Base-by-base conservation (phyloP, 2,113 vertebrate species). In the Halcyon senegalensis region DNA sequence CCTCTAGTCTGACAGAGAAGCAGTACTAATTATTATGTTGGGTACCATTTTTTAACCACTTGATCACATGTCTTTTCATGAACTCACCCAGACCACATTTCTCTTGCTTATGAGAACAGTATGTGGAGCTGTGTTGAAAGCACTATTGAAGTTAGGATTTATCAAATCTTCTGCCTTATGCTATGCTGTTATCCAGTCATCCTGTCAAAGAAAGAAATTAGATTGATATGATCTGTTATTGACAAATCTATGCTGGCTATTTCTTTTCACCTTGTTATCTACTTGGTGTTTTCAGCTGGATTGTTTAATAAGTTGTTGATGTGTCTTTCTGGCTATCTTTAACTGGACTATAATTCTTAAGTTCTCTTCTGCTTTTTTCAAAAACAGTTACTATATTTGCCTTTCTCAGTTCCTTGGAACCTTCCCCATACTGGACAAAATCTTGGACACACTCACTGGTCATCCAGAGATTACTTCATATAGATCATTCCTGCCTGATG, bases 181-280 rank as follows among this genome's bases (percentile, higher is more conserved):
- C 67, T 91, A n/a, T 4, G 7, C 60, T 64, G 66, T 79, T 95
- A 91, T 85, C 74, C 77, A 76, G 58, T 76, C 55, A 77, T 55
- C 67, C 84, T 96, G 84, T 89, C 81, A 93, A 91, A 96, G 80
- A 75, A 89, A 94, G 51, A 95, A 91, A 87, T 84, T 82, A 96
- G 63, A 85, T 74, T 93, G 51, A 75, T 89, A 73, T 82, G 93
- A 96, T 89, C 74, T 84, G 62, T 68, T 95, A 92, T 87, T 91
- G 91, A 91, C 69, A 84, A 90, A 64, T 89, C 67, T 76, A 41
- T 73, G 59, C 59, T 80, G 35, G 25, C 87, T 78, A 18, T 93
- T 97, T 95, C 64, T 94, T 94, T 83, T 91, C 64, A 77, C 74
- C 33, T 94, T 89, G 15, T 64, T 94, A 85, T 91, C 91, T 84